phyloP scores from a whole-genome alignment of 2,113 vertebrate species.

The Dissostichus mawsoni region DNA sequence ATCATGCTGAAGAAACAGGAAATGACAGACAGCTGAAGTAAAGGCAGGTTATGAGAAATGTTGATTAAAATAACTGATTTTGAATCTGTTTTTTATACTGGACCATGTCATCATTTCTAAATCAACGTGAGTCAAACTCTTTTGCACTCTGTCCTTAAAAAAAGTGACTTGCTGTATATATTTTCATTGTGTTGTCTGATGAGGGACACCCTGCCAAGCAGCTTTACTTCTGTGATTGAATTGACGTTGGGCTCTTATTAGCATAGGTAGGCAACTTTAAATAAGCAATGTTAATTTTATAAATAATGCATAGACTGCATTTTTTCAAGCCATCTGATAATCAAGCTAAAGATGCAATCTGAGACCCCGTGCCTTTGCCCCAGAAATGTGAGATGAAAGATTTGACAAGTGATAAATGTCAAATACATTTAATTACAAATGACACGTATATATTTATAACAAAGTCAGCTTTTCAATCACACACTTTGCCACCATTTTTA shows the following conservation, averaged over 20 bases:
- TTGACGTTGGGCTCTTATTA: conserved; percentile 16
- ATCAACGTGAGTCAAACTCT: neutral
- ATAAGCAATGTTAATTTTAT: conserved; percentile 55
- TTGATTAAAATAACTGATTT: neutral
- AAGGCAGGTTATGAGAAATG: neutral
- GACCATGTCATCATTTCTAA: neutral
- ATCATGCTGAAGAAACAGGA: neutral
- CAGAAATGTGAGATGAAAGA: conserved; percentile 23
- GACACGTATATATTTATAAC: conserved; percentile 21
- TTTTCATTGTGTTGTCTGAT: conserved; percentile 8
- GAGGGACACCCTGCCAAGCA: conserved; percentile 6
- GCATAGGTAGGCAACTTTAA: conserved; percentile 35
- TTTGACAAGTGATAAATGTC: conserved; percentile 30
- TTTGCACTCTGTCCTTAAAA: neutral
- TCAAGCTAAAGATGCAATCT: conserved; percentile 54
- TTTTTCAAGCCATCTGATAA: conserved; percentile 40
- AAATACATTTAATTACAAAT: conserved; percentile 35
- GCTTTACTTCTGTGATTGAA: conserved; percentile 31
- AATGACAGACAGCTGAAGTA: neutral
- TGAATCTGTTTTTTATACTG: neutral
- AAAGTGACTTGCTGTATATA: neutral
- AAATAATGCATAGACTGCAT: conserved; percentile 66
- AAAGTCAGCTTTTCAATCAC: conserved; percentile 40
- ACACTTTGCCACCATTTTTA: conserved; percentile 9
- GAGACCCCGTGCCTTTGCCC: conserved; percentile 18